Evolutionary conservation across 2,113 vertebrate species (phyloP).

Genomic region (Stegostoma tigrinum): DNA sequence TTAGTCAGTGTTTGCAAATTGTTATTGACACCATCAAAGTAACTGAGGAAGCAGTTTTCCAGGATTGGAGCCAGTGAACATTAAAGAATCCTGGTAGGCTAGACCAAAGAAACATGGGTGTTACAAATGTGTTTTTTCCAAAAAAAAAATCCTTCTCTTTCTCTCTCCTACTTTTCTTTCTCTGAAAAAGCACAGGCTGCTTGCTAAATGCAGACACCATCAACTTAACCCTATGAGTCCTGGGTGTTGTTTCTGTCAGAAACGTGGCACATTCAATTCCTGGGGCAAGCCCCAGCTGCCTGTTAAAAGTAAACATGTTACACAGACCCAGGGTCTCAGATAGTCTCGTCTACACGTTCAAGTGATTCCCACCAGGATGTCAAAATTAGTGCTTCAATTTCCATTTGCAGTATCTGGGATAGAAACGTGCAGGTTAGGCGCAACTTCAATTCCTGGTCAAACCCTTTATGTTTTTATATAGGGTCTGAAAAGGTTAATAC

Average conservation of each 20-base stretch:
- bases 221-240: not conserved
- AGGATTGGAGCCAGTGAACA: not conserved
- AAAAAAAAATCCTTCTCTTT: not conserved
- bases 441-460: too few relatives aligned
- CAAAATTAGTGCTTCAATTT: too few relatives aligned
- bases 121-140: not conserved
- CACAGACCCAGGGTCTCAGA: not conserved
- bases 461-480: too few relatives aligned
- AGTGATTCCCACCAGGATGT: not conserved
- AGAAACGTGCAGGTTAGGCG: too few relatives aligned
- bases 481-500: too few relatives aligned
- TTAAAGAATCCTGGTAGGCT: not conserved
- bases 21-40: constrained; percentile 60
- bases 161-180: not conserved
- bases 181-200: not conserved
- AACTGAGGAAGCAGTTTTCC: constrained; percentile 10
- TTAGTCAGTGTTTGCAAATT: constrained; percentile 62
- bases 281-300: not conserved
- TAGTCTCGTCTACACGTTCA: not conserved
- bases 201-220: not conserved
- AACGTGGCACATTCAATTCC: not conserved
- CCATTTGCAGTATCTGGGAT: too few relatives aligned
- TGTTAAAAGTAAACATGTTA: not conserved
- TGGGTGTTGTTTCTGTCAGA: not conserved
- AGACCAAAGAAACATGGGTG: not conserved